phyloP scores from a whole-genome alignment of 1,140 invertebrate genomes.

The Alviniconcha marisindica region DNA sequence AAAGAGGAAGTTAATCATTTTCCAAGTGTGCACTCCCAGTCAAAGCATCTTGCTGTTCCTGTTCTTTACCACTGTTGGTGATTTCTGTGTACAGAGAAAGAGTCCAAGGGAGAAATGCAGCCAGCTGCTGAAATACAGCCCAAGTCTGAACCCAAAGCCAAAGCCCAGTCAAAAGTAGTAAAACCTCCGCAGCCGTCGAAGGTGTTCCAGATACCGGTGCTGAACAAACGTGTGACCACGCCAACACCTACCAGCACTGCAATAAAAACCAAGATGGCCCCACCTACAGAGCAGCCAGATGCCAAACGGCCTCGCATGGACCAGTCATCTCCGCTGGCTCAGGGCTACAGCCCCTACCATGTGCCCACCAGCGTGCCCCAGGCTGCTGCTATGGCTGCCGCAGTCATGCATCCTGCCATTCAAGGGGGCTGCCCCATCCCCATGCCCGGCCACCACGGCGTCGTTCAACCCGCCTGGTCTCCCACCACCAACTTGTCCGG shows the following conservation, averaged over 20 bases:
- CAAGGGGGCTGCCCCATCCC: neutral
- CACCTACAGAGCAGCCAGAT: neutral
- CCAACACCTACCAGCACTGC: neutral
- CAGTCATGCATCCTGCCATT: neutral
- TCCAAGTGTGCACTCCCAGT: too few relatives aligned
- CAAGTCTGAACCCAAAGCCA: neutral
- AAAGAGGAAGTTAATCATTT: too few relatives aligned
- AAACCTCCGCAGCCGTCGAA: neutral
- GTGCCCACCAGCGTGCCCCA: slow-evolving; percentile 8
- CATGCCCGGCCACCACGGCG: neutral
- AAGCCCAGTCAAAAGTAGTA: neutral
- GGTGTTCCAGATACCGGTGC: slow-evolving; percentile 32
- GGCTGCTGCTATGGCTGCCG: neutral
- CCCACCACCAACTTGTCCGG: neutral
- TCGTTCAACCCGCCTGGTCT: neutral
- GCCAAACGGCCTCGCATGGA: slow-evolving; percentile 12
- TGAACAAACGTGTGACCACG: neutral
- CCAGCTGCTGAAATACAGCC: too few relatives aligned
- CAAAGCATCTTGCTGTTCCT: too few relatives aligned
- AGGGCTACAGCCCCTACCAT: neutral
- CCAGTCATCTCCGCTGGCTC: neutral
- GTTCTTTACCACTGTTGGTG: neutral
- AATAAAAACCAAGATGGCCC: neutral
- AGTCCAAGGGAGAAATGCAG: neutral
- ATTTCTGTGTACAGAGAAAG: slow-evolving; percentile 1